These are phyloP conservation scores for Phengaris arion DNA, from an alignment of 2,888 invertebrate genomes.

Conservation along the genomic window DNA sequence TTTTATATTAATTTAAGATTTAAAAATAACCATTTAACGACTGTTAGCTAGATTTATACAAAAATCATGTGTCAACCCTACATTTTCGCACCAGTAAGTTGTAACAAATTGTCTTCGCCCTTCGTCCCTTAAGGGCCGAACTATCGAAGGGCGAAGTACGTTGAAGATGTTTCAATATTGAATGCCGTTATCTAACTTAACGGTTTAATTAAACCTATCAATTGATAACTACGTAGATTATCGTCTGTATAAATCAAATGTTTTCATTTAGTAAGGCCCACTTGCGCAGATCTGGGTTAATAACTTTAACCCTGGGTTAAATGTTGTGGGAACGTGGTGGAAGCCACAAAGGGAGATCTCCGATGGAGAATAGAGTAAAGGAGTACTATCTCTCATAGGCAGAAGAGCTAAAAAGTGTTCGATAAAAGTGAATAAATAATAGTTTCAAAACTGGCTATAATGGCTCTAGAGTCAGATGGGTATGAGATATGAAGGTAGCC, in stretches of 20 bases:
- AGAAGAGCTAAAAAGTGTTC: too few relatives aligned
- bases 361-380: too few relatives aligned
- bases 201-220: slow-evolving; percentile 1
- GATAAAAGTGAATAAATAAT: too few relatives aligned
- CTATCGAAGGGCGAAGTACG: slow-evolving; percentile 6
- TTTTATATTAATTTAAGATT: too few relatives aligned
- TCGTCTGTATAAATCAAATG: not conserved
- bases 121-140: slow-evolving; percentile 1
- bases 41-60: not conserved
- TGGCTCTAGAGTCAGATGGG: too few relatives aligned
- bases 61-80: slow-evolving; percentile 3
- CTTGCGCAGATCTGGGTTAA: too few relatives aligned
- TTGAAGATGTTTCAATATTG: slow-evolving; percentile 6
- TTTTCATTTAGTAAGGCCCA: not conserved
- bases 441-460: too few relatives aligned
- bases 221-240: not conserved
- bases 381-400: too few relatives aligned
- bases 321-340: too few relatives aligned
- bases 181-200: not conserved
- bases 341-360: too few relatives aligned
- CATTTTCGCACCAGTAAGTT: slow-evolving; percentile 11
- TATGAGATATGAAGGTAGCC: too few relatives aligned
- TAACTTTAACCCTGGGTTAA: too few relatives aligned
- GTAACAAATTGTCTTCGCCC: slow-evolving; percentile 4
- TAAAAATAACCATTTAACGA: not conserved